phyloP scores from a whole-genome alignment of 23 tunicate genomes.

The Halocynthia aurantium region DNA sequence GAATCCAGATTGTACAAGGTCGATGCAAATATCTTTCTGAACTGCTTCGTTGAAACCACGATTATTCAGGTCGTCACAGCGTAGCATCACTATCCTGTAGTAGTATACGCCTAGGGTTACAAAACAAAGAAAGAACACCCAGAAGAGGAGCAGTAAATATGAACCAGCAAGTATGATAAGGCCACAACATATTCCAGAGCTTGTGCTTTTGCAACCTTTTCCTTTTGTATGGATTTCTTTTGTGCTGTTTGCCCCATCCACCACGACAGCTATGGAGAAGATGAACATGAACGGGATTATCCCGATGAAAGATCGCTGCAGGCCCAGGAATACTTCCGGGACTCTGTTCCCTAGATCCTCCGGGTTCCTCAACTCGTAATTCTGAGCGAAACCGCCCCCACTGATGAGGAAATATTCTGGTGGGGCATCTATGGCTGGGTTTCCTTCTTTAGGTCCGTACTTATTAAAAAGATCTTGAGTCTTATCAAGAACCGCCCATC shows the following conservation, averaged over 20 bases:
- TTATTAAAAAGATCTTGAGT: conserved; percentile 31
- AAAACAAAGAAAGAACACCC: conserved; percentile 75
- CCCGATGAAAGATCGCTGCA: conserved; percentile 71
- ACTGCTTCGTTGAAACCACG: conserved; percentile 54
- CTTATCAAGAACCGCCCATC: conserved; percentile 61
- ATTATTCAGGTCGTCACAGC: conserved; percentile 72
- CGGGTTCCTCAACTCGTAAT: conserved; percentile 21
- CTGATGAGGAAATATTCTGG: conserved; percentile 52
- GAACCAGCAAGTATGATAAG: conserved; percentile 39
- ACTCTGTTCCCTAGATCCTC: conserved; percentile 77
- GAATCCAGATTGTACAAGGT: conserved; percentile 81
- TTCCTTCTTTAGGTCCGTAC: conserved; percentile 67
- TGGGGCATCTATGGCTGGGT: conserved; percentile 69
- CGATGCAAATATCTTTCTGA: conserved; percentile 56
- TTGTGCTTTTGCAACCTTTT: conserved; percentile 43
- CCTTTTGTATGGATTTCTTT: conserved; percentile 17
- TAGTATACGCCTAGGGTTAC: conserved; percentile 83
- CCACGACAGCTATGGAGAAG: conserved; percentile 39
- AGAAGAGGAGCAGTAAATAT: conserved; percentile 38
- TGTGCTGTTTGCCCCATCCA: conserved; percentile 36
- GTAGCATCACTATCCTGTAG: conserved; percentile 74
- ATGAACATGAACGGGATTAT: conserved; percentile 84
- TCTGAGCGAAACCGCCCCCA: conserved; percentile 8
- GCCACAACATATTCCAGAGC: conserved; percentile 70
- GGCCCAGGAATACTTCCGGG: conserved; percentile 72